These are phyloP conservation scores for Pampus argenteus DNA, from an alignment of 2,797 vertebrate species.

Conservation along the genomic window DNA sequence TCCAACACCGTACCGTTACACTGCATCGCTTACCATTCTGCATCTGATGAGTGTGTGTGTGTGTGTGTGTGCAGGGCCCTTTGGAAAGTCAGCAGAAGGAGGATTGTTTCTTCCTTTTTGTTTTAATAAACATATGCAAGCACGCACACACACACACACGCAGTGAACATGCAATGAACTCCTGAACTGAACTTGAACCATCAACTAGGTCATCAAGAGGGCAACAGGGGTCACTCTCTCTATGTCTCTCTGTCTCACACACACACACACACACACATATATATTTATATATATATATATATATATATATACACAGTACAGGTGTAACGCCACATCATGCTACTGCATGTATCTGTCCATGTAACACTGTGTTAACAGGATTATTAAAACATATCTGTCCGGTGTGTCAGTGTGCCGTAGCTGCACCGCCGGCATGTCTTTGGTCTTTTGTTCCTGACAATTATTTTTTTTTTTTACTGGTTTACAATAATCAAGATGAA, in stretches of 20 bases:
- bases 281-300: too few relatives aligned
- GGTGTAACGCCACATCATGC: background rate
- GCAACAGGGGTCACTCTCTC: conserved; percentile 18
- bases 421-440: background rate
- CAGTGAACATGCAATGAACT: conserved; percentile 50
- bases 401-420: background rate
- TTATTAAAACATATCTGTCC: conserved; percentile 11
- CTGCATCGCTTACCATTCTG: background rate
- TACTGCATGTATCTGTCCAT: conserved; percentile 11
- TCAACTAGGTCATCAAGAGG: conserved; percentile 55
- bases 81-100: background rate
- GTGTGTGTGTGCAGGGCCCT: background rate
- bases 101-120: conserved; percentile 18
- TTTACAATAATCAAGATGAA: background rate
- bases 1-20: background rate
- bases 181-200: conserved; percentile 81
- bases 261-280: conserved; percentile 3
- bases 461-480: background rate
- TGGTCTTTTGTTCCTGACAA: background rate
- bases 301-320: too few relatives aligned
- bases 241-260: conserved; percentile 13
- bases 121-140: background rate
- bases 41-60: conserved; percentile 5
- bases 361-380: background rate
- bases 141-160: conserved; percentile 29